These are phyloP conservation scores for Schlechtendalia chinensis DNA, from an alignment of 1,140 invertebrate species.

Conservation along the genomic window DNA sequence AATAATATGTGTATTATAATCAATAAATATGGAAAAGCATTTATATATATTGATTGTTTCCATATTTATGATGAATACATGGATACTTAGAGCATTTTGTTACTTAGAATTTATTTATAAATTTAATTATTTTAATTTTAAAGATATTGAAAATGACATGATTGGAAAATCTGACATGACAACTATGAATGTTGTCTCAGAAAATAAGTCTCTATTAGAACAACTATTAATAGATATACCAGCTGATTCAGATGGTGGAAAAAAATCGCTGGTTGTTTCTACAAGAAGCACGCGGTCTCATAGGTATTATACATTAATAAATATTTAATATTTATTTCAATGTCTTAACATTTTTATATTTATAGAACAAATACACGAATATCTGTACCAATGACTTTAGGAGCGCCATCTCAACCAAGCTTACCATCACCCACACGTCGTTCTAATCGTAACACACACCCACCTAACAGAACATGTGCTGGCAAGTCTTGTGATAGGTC, in stretches of 20 bases:
- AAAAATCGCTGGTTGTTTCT: conserved; percentile 52
- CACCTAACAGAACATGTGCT: conserved; percentile 37
- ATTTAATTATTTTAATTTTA: conserved; percentile 23
- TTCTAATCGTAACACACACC: conserved; percentile 47
- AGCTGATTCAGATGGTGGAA: conserved; percentile 57
- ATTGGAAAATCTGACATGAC: conserved; percentile 30
- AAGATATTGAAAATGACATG: conserved; percentile 46
- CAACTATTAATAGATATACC: conserved; percentile 77
- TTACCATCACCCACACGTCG: conserved; percentile 45
- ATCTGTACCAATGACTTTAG: conserved; percentile 18
- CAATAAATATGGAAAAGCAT: neutral
- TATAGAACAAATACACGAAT: conserved; percentile 41
- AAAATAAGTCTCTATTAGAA: conserved; percentile 66
- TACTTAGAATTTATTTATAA: conserved; percentile 22
- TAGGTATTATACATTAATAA: conserved; percentile 16
- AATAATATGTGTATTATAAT: neutral
- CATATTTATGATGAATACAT: too few relatives aligned
- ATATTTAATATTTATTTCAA: neutral
- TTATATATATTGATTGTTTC: neutral
- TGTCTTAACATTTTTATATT: conserved; percentile 2
- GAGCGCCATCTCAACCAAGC: conserved; percentile 33
- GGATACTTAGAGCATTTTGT: too few relatives aligned
- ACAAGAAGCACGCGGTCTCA: conserved; percentile 54
- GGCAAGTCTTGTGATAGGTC: conserved; percentile 44
- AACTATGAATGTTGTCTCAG: conserved; percentile 31